A percentile compares a stretch with the other conserved stretches of the same genome.
Evolutionary conservation across 37 sponge, comb jelly and placozoan species (phyloP).

Genomic region (Hormiphora californensis): DNA sequence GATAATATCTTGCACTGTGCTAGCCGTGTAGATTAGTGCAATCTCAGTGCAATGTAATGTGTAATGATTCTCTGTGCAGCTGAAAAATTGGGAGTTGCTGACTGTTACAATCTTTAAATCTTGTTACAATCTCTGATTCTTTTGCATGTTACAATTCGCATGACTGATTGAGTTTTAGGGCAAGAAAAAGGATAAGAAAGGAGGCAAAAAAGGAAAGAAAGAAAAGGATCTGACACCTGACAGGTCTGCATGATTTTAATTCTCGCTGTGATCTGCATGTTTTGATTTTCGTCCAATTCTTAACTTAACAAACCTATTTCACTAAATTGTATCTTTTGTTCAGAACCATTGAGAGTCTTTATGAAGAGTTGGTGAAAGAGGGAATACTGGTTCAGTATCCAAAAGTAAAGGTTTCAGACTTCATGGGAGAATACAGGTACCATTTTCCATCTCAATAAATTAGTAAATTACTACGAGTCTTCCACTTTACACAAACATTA

Average conservation of each 20-base stretch:
- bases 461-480: background rate
- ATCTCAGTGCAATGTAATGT: no score
- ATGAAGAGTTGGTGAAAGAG: conserved; percentile 77
- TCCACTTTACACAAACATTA: background rate
- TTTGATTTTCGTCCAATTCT: background rate
- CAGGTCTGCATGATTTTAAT: conserved; percentile 55
- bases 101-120: no score
- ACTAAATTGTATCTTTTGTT: background rate
- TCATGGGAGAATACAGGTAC: conserved; percentile 83
- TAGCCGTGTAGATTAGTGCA: no score
- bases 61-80: no score
- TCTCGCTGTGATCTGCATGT: background rate
- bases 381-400: conserved; percentile 79
- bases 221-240: conserved; percentile 97
- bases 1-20: no score
- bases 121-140: no score
- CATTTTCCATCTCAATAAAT: background rate
- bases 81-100: no score
- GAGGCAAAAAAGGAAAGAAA: conserved; percentile 95
- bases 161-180: conserved; percentile 38
- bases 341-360: conserved; percentile 88
- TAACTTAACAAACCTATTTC: background rate
- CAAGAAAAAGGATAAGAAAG: conserved; percentile 76
- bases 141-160: background rate
- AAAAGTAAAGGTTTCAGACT: conserved; percentile 74